phyloP scores from a whole-genome alignment of 2,113 vertebrate species.

The Lonchura striata region DNA sequence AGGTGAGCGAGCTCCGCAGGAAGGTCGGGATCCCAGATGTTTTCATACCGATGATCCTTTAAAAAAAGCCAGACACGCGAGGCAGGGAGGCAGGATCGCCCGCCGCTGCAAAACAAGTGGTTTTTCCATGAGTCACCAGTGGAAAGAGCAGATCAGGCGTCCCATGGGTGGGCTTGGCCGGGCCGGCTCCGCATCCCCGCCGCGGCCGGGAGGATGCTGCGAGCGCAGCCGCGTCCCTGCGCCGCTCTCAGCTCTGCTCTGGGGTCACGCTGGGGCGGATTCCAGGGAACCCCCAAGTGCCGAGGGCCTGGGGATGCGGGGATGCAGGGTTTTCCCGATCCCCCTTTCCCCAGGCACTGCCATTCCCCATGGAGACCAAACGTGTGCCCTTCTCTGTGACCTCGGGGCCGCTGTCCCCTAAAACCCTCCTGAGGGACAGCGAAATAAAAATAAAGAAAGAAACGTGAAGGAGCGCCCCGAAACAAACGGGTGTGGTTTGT shows the following conservation, averaged over 20 bases:
- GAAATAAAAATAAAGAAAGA: background rate
- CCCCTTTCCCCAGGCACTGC: accelerated
- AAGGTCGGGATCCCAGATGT: background rate
- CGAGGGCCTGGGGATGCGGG: accelerated
- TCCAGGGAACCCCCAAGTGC: accelerated
- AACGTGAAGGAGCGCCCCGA: background rate
- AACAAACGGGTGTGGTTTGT: slow-evolving; percentile 23
- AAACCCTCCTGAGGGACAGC: background rate
- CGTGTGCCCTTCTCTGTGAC: accelerated
- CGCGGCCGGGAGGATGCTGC: background rate
- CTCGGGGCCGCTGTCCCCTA: background rate
- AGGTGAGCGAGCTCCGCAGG: background rate
- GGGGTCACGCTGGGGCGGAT: background rate
- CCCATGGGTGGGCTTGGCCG: background rate
- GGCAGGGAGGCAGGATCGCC: background rate
- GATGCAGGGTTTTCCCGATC: background rate
- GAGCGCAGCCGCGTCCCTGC: accelerated
- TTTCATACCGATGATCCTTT: background rate
- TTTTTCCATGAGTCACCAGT: slow-evolving; percentile 40
- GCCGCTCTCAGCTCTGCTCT: accelerated
- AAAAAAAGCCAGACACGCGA: background rate
- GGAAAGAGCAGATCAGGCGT: background rate
- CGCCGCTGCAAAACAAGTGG: background rate
- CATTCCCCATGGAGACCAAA: background rate
- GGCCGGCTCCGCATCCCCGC: background rate